Conservation (phyloP, 2,888 invertebrate genomes). For the Zele albiditarsus region DNA sequence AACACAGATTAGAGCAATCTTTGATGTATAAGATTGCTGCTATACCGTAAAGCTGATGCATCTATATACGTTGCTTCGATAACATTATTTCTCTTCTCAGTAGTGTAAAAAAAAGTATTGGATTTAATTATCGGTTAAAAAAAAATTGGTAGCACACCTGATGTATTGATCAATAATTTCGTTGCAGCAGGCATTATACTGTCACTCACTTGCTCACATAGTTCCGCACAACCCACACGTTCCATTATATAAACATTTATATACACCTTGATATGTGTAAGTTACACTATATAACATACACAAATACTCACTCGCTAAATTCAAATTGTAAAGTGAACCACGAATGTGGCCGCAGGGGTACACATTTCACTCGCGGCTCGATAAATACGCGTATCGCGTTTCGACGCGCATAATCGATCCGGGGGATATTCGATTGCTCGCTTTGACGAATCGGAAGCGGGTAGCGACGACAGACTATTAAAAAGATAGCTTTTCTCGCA, state of each 20-base stretch:
- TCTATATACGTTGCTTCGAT: too few species aligned
- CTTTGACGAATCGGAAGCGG: slow-evolving; percentile 39
- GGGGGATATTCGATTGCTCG: slow-evolving; percentile 32
- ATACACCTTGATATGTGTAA: background rate
- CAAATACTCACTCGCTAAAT: background rate
- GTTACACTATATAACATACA: background rate
- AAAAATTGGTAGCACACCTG: background rate
- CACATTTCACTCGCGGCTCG: slow-evolving; percentile 10
- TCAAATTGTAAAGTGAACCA: slow-evolving; percentile 3
- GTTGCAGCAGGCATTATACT: background rate
- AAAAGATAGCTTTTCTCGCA: slow-evolving; percentile 43
- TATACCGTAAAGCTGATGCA: too few species aligned
- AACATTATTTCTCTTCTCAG: too few species aligned
- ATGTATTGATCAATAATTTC: background rate
- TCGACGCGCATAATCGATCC: slow-evolving; percentile 32
- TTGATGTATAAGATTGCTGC: too few species aligned
- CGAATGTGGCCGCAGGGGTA: slow-evolving; percentile 1
- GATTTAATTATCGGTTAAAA: background rate
- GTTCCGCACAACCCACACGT: background rate
- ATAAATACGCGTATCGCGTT: slow-evolving; percentile 26
- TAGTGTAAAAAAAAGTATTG: background rate
- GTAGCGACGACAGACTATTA: slow-evolving; percentile 44
- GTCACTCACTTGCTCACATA: background rate
- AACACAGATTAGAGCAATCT: too few species aligned
- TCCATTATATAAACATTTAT: background rate